A percentile compares a stretch with the other conserved stretches of the same genome.
Evolutionary conservation across 2,797 vertebrate genomes (phyloP).

Genomic region (Rhadinocentrus ornatus): DNA sequence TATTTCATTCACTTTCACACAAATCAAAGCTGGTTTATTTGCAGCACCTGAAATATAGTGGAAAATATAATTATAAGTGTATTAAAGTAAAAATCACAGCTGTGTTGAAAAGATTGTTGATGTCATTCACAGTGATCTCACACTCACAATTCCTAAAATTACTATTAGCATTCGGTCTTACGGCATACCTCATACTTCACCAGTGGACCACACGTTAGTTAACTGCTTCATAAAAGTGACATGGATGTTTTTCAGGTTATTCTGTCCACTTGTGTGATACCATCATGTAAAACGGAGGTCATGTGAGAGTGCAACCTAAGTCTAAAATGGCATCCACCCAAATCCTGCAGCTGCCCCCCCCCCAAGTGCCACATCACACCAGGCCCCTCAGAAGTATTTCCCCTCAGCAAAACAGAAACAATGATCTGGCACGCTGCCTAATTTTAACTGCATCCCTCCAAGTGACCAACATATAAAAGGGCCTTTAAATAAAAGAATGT

Average conservation of each 20-base stretch:
- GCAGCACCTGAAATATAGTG: constrained; percentile 19
- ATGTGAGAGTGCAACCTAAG: constrained; percentile 81
- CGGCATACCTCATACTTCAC: constrained; percentile 26
- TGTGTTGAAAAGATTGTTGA: constrained; percentile 65
- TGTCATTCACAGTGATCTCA: constrained; percentile 47
- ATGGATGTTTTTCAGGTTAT: constrained; percentile 61
- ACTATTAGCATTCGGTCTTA: constrained; percentile 41
- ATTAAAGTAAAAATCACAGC: constrained; percentile 23
- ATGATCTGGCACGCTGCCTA: constrained; percentile 74
- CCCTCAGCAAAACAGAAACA: constrained; percentile 79
- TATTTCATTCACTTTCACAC: constrained; percentile 40
- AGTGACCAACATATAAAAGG: constrained; percentile 62
- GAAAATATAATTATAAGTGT: constrained; percentile 41
- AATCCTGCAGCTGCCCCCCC: constrained; percentile 71
- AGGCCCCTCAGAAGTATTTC: constrained; percentile 66
- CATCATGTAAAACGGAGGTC: constrained; percentile 65
- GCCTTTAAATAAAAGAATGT: constrained; percentile 66
- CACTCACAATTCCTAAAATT: constrained; percentile 49
- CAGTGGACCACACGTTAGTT: constrained; percentile 61
- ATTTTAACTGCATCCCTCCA: constrained; percentile 75
- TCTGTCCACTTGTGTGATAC: constrained; percentile 68
- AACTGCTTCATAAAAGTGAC: constrained; percentile 60
- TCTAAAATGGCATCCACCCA: constrained; percentile 74
- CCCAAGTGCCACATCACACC: constrained; percentile 70
- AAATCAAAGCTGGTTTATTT: constrained; percentile 46